Percentiles rank a stretch among this genome's conserved stretches.
phyloP scores from a whole-genome alignment of 2,113 vertebrate species.

The Crotalus helleri region DNA sequence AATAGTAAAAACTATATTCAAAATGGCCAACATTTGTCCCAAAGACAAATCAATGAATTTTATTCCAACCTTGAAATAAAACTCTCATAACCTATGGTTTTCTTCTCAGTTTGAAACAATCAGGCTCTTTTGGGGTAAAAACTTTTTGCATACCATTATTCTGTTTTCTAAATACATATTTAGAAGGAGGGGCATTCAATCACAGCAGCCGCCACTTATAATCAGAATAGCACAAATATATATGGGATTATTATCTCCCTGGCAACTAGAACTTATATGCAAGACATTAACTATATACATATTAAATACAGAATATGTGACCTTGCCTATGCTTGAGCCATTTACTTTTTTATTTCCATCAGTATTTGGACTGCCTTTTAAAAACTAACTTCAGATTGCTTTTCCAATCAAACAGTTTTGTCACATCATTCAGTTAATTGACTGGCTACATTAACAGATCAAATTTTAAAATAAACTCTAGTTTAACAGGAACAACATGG shows the following conservation, averaged over 20 bases:
- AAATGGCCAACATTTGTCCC: background rate
- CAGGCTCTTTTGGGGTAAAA: background rate
- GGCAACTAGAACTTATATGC: background rate
- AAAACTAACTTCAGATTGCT: background rate
- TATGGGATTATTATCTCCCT: background rate
- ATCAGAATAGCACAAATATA: background rate
- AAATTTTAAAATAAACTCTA: background rate
- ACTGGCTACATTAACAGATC: background rate
- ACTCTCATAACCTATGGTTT: background rate
- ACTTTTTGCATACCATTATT: background rate
- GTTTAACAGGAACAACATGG: background rate
- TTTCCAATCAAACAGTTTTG: background rate
- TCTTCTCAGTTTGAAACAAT: background rate
- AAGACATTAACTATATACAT: background rate
- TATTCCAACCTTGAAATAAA: background rate
- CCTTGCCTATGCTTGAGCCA: background rate
- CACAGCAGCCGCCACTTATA: background rate
- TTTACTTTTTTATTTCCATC: background rate
- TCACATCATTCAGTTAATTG: background rate
- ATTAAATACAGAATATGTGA: background rate
- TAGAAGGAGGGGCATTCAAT: background rate
- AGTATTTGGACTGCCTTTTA: background rate
- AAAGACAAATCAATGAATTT: background rate
- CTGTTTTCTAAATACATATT: background rate
- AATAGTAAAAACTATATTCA: background rate